These are phyloP conservation scores for Symphodus melops DNA, from an alignment of 2,113 vertebrate genomes.

Conservation along the genomic window DNA sequence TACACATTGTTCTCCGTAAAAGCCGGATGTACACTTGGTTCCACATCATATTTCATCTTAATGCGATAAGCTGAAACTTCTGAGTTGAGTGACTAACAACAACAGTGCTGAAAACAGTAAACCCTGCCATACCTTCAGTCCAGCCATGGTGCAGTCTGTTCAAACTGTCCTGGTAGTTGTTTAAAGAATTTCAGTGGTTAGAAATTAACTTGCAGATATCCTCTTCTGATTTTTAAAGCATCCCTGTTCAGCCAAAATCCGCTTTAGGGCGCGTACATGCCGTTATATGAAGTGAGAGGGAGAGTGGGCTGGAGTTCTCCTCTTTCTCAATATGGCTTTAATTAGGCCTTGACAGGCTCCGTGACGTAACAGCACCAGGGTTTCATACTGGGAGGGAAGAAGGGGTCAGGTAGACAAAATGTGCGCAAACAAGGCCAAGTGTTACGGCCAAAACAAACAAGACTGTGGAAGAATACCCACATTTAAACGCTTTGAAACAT, in stretches of 20 bases:
- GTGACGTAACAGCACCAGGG: constrained; percentile 69
- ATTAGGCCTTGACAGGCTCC: constrained; percentile 77
- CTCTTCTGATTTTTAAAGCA: background rate
- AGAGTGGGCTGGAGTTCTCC: constrained; percentile 69
- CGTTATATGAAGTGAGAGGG: constrained; percentile 13
- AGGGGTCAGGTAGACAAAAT: constrained; percentile 29
- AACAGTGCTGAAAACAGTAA: background rate
- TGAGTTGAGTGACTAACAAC: too few species aligned
- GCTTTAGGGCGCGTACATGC: constrained; percentile 16
- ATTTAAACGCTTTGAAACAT: background rate
- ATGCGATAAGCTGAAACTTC: background rate
- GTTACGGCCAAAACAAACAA: constrained; percentile 57
- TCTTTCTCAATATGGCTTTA: constrained; percentile 83
- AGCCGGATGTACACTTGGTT: background rate
- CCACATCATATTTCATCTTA: too few species aligned
- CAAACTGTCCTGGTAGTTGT: background rate
- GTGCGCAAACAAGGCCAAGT: constrained; percentile 58
- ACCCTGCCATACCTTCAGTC: constrained; percentile 88
- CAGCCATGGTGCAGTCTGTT: constrained; percentile 77
- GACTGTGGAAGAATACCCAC: background rate
- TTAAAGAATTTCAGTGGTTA: constrained; percentile 20
- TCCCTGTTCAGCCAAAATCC: constrained; percentile 25
- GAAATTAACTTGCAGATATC: constrained; percentile 26
- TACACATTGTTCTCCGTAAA: background rate
- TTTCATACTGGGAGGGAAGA: background rate